Base-by-base conservation (phyloP, 2,113 vertebrate species). In the Jaculus jaculus region DNA sequence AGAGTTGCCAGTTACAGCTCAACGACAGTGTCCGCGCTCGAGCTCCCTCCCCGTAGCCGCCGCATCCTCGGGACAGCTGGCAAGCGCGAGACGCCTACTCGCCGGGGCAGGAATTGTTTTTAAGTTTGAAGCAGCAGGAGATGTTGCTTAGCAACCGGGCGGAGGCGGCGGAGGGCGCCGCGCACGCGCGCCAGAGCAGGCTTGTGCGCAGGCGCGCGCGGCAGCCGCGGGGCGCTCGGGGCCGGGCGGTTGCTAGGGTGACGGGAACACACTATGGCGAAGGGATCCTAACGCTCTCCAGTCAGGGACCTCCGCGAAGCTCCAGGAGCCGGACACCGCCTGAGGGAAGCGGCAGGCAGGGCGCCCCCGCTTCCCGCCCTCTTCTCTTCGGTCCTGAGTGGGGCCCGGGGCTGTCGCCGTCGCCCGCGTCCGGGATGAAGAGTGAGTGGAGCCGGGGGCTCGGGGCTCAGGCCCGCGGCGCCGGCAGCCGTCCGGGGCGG, bases 251-350 rank as follows among this genome's bases (percentile, higher is more conserved):
- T 98, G 97, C 98, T 96, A 95, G 83, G 98, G 98, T 72, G 96
- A 98, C 97, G n/a, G 82, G 77, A 63, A 97, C 7, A 97, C 98
- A 98, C 97, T 96, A 98, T 97, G 98, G 98, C 97, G 96, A 74
- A 23, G 18, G 92, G 88, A 79, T 80, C 54, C 65, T 93, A 92
- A 94, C 66, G 96, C 71, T 42, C 54, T 83, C 32, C 1, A 5
- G 37, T 7, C 0, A 0, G 69, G 71, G 84, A 30, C 81, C 78
- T 1, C 17, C 37, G 68, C 54, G 34, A 47, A 86, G 72, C 83
- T 47, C 83, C 73, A 34, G 10, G 54, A 21, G 77, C 69, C 4
- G 61, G 82, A 73, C 84, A 28, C 63, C 11, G 23, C 81, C 83
- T 90, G 60, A 8, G 28, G 66, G 13, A 20, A 8, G 87, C 10